A percentile compares a stretch with the other conserved stretches of the same genome.
Conservation (phyloP, 1,140 invertebrate species). For the Amphibalanus amphitrite region DNA sequence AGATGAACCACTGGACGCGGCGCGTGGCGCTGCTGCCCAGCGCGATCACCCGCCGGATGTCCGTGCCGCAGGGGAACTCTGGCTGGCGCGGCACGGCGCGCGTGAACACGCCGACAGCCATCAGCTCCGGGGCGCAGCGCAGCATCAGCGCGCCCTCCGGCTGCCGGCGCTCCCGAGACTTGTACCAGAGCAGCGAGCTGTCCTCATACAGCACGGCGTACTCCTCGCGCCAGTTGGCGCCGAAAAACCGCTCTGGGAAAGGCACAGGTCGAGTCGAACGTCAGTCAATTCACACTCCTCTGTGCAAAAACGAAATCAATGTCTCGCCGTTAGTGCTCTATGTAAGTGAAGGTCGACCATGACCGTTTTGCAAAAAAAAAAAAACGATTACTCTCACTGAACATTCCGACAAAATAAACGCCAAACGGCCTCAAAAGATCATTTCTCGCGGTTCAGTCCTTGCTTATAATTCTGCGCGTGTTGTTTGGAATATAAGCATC, state of each 20-base stretch:
- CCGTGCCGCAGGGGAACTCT: conserved; percentile 41
- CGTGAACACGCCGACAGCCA: conserved; percentile 57
- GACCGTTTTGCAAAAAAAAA: too few relatives aligned
- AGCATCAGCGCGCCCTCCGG: conserved; percentile 37
- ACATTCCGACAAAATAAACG: too few relatives aligned
- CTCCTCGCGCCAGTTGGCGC: conserved; percentile 57
- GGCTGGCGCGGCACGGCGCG: conserved; percentile 47
- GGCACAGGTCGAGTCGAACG: conserved; percentile 17
- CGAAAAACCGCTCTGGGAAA: conserved; percentile 47
- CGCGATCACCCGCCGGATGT: conserved; percentile 47
- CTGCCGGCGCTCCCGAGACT: conserved; percentile 35
- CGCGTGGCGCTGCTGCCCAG: conserved; percentile 40
- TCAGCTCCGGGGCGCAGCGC: conserved; percentile 53
- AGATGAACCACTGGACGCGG: conserved; percentile 40
- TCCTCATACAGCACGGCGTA: conserved; percentile 62
- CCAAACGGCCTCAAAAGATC: too few relatives aligned
- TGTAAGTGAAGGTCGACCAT: too few relatives aligned
- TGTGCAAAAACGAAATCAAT: too few relatives aligned
- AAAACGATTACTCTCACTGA: too few relatives aligned
- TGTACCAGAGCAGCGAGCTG: conserved; percentile 58
- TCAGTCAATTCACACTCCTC: too few relatives aligned
- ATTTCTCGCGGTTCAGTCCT: too few relatives aligned
- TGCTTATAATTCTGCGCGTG: too few relatives aligned
- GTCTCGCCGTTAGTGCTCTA: too few relatives aligned
- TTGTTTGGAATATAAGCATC: too few relatives aligned